Evolutionary conservation across 2,113 vertebrate species (phyloP).

Genomic region (Mesoclemmys tuberculata): DNA sequence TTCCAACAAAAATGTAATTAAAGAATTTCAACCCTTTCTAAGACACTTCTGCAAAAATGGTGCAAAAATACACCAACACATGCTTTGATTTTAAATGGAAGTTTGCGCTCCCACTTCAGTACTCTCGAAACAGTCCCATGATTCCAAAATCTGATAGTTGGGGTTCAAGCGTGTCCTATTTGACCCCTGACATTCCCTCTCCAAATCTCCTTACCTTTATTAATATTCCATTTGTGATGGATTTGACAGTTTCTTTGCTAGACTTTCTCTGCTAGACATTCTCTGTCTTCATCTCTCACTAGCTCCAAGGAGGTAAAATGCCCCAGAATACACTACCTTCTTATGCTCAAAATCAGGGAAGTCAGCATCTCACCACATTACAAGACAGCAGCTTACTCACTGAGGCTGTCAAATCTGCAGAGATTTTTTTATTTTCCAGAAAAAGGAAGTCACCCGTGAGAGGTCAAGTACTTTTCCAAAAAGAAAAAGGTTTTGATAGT

Average conservation of each 20-base stretch:
- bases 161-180: neutral
- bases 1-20: neutral
- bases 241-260: neutral
- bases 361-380: neutral
- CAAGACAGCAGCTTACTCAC: neutral
- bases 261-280: neutral
- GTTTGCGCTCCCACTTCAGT: neutral
- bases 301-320: neutral
- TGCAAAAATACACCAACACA: neutral
- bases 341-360: neutral
- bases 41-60: neutral
- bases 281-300: neutral
- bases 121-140: neutral
- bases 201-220: neutral
- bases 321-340: neutral
- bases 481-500: neutral
- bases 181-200: fast-evolving
- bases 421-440: neutral
- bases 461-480: neutral
- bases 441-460: neutral
- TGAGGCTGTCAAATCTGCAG: neutral
- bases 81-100: neutral
- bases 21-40: neutral
- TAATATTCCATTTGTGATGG: neutral
- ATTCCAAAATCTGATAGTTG: neutral